Conservation (phyloP, 2,797 vertebrate species). For the Schizothorax lantsangensis region DNA sequence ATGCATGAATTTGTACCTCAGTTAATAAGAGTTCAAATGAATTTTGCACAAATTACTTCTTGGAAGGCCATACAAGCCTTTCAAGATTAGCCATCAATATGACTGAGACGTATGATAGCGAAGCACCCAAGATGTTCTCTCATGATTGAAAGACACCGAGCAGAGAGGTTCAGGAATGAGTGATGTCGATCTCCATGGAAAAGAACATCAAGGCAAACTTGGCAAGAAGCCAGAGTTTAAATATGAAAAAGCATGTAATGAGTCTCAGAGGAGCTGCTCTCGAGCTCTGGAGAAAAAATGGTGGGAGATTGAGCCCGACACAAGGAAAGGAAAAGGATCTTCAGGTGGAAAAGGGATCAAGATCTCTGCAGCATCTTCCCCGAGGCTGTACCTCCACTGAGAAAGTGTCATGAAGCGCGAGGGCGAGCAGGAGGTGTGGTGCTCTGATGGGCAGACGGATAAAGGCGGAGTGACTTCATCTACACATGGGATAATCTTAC, state of each 20-base stretch:
- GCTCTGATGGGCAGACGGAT: constrained; percentile 23
- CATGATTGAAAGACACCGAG: constrained; percentile 42
- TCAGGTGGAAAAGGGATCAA: constrained; percentile 16
- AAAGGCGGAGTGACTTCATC: constrained; percentile 18
- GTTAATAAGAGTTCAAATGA: constrained; percentile 39
- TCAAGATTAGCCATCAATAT: constrained; percentile 23
- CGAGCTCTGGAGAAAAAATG: constrained; percentile 32
- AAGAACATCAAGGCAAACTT: constrained; percentile 48
- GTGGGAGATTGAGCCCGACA: not conserved
- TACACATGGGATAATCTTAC: constrained; percentile 7
- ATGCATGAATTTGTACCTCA: constrained; percentile 38
- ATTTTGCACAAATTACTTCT: constrained; percentile 11
- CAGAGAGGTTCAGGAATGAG: constrained; percentile 36
- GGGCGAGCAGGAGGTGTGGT: not conserved
- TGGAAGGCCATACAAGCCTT: not conserved
- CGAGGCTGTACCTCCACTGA: constrained; percentile 26
- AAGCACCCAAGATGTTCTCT: constrained; percentile 22
- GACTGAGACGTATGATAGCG: constrained; percentile 15
- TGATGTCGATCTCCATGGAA: constrained; percentile 30
- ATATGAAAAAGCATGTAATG: constrained; percentile 44
- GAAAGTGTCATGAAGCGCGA: constrained; percentile 20
- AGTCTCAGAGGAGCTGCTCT: constrained; percentile 34
- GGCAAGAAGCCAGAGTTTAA: constrained; percentile 39
- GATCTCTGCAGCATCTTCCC: constrained; percentile 19
- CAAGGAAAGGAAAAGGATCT: not conserved